Percentiles rank a stretch among this genome's conserved stretches.
Conservation (phyloP, 2,797 vertebrate genomes). For the Sebastes paucispinis region DNA sequence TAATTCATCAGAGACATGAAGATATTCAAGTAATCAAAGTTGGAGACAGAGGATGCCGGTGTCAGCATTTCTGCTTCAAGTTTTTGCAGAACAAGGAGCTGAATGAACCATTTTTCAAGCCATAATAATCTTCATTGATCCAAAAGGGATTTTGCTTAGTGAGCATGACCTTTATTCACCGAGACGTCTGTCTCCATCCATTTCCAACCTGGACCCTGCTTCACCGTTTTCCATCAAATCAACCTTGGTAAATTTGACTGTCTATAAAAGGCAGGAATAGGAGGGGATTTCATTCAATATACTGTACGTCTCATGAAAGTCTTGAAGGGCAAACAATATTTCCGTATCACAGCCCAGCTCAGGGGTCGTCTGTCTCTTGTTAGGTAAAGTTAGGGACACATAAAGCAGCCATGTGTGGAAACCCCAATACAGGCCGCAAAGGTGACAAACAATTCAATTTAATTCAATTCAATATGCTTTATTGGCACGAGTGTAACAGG, state of each 20-base stretch:
- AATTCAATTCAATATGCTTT: no score
- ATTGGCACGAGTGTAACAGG: no score
- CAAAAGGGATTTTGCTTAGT: slow-evolving; percentile 27
- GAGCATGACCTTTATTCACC: slow-evolving; percentile 12
- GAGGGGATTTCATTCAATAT: background rate
- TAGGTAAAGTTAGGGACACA: background rate
- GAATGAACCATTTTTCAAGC: slow-evolving; percentile 19
- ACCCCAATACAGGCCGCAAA: background rate
- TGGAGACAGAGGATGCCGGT: slow-evolving; percentile 26
- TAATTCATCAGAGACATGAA: slow-evolving; percentile 62
- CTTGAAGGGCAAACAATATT: background rate
- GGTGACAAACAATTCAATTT: background rate
- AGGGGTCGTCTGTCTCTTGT: background rate
- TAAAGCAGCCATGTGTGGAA: background rate
- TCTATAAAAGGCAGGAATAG: background rate
- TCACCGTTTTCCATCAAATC: slow-evolving; percentile 22
- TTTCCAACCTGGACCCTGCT: slow-evolving; percentile 11
- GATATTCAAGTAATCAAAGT: slow-evolving; percentile 56
- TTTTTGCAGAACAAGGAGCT: slow-evolving; percentile 28
- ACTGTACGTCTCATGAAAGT: background rate
- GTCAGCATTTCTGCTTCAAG: slow-evolving; percentile 35
- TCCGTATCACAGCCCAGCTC: background rate
- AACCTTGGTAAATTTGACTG: background rate
- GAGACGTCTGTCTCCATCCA: background rate
- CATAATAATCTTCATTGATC: slow-evolving; percentile 29